Evolutionary conservation across 2,113 vertebrate species (phyloP).

Genomic region (Pituophis catenifer): DNA sequence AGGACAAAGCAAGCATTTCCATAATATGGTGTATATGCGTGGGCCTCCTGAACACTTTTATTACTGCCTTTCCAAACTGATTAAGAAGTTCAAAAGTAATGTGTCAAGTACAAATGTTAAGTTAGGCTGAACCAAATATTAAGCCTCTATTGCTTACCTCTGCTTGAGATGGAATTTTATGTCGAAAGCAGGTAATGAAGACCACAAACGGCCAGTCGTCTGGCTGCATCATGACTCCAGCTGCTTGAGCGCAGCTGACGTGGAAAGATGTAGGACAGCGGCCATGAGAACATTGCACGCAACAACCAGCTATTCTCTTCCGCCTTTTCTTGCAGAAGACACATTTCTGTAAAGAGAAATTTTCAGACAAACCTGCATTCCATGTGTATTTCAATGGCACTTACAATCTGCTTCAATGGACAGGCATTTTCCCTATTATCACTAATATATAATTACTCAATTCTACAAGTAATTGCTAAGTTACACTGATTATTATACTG

Average conservation of each 20-base stretch:
- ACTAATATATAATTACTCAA: not conserved
- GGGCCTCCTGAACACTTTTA: not conserved
- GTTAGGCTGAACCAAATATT: not conserved
- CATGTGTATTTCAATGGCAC: not conserved
- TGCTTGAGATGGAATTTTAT: constrained; percentile 85
- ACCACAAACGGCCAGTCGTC: constrained; percentile 97
- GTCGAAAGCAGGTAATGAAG: constrained; percentile 93
- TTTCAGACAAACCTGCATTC: not conserved
- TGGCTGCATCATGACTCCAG: constrained; percentile 94
- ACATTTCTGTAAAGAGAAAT: constrained; percentile 81
- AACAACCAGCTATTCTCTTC: constrained; percentile 91
- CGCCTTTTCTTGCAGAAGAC: constrained; percentile 95
- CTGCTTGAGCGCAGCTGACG: constrained; percentile 93
- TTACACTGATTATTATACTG: not conserved
- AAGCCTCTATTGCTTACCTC: constrained; percentile 74
- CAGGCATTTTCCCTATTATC: not conserved
- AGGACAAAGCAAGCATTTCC: not conserved
- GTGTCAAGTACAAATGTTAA: not conserved
- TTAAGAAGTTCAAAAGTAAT: not conserved
- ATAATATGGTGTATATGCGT: not conserved
- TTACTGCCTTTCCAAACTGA: not conserved
- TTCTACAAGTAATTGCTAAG: not conserved
- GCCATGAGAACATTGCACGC: constrained; percentile 95
- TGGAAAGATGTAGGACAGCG: constrained; percentile 97
- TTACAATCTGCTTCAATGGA: not conserved